Percentiles rank a stretch among this genome's conserved stretches.
These are phyloP conservation scores for Acanthisitta chloris DNA, from an alignment of 2,113 vertebrate species.

Conservation along the genomic window DNA sequence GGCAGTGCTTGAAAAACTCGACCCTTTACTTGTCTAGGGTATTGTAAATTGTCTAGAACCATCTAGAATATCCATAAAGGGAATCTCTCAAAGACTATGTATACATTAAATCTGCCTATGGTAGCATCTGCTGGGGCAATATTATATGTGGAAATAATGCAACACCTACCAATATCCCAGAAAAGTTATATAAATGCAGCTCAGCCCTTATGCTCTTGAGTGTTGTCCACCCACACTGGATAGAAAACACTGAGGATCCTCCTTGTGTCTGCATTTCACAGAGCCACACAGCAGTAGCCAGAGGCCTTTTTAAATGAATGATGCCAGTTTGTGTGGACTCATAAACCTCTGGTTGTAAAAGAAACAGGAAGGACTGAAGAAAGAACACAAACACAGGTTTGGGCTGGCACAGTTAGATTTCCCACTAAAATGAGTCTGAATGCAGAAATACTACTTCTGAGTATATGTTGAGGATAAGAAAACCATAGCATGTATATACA, in stretches of 20 bases:
- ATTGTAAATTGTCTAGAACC: background rate
- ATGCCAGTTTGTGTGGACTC: background rate
- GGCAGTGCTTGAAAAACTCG: background rate
- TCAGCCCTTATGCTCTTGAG: background rate
- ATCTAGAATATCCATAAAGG: background rate
- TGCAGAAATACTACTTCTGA: background rate
- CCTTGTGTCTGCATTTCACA: background rate
- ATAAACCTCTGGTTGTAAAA: background rate
- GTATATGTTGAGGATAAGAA: background rate
- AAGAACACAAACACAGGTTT: background rate
- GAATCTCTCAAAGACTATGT: background rate
- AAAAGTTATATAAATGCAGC: background rate
- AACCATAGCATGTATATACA: background rate
- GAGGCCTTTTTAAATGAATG: background rate
- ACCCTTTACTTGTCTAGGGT: background rate
- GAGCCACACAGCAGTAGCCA: rapidly evolving
- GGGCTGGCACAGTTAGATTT: background rate
- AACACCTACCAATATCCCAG: background rate
- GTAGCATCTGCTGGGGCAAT: background rate
- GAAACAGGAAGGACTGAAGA: background rate
- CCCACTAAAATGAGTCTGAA: background rate
- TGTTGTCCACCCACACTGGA: background rate
- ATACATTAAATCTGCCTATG: background rate
- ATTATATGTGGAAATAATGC: background rate
- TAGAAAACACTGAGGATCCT: background rate